phyloP scores from a whole-genome alignment of 2,888 invertebrate genomes.

The Argyresthia albistria region DNA sequence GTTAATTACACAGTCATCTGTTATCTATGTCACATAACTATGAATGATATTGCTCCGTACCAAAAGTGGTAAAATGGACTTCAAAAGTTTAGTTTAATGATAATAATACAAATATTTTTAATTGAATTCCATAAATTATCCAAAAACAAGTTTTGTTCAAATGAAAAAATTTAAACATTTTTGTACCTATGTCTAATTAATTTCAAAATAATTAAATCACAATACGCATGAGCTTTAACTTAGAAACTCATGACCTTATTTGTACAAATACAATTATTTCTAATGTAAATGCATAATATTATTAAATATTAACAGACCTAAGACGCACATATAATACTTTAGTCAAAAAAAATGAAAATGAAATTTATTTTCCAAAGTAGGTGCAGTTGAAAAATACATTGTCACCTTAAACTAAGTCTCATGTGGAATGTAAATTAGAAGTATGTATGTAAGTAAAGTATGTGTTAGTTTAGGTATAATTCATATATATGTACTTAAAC shows the following conservation, averaged over 20 bases:
- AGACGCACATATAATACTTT: constrained; percentile 8
- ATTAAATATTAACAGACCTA: constrained; percentile 1
- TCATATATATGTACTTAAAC: too few relatives aligned
- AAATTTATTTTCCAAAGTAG: too few relatives aligned
- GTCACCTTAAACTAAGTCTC: neutral
- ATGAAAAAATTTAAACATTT: neutral
- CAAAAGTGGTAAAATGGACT: too few relatives aligned
- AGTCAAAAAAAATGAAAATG: neutral
- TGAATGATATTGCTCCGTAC: too few relatives aligned
- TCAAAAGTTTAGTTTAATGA: too few relatives aligned
- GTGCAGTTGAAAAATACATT: neutral
- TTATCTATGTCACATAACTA: too few relatives aligned
- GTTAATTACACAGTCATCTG: neutral
- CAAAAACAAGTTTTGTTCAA: too few relatives aligned
- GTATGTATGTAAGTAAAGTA: constrained; percentile 17
- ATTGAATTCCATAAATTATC: too few relatives aligned
- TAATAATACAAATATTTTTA: too few relatives aligned
- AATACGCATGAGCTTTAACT: constrained; percentile 44
- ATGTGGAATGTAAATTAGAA: constrained; percentile 15
- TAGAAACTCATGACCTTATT: constrained; percentile 50
- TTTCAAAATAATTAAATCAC: constrained; percentile 36
- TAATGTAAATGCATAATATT: constrained; percentile 58
- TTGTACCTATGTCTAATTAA: neutral
- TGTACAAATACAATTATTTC: constrained; percentile 44
- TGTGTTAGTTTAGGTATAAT: neutral